phyloP scores from a whole-genome alignment of 2,888 invertebrate species.

The Osmoderma eremita region DNA sequence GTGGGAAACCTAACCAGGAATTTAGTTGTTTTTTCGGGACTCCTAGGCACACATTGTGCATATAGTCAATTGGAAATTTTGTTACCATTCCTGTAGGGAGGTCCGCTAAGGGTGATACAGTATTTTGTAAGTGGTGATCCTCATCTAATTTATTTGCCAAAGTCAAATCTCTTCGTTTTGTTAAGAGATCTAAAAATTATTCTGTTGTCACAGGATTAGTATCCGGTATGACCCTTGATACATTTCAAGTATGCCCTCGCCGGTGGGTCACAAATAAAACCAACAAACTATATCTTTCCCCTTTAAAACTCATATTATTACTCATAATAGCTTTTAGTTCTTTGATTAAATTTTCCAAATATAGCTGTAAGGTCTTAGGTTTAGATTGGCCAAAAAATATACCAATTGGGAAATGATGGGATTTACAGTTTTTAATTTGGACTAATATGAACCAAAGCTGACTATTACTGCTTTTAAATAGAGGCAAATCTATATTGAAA shows the following conservation, averaged over 20 bases:
- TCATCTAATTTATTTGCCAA: constrained; percentile 27
- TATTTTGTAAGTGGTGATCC: constrained; percentile 32
- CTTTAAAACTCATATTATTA: constrained; percentile 22
- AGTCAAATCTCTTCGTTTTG: constrained; percentile 31
- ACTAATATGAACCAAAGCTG: constrained; percentile 43
- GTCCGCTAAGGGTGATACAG: constrained; percentile 26
- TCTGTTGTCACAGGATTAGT: constrained; percentile 33
- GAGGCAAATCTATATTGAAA: constrained; percentile 45
- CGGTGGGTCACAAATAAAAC: constrained; percentile 36
- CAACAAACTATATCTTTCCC: constrained; percentile 1
- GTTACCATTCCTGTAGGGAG: constrained; percentile 29
- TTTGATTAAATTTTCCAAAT: constrained; percentile 45
- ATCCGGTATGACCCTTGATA: constrained; percentile 37
- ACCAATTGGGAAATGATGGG: constrained; percentile 42
- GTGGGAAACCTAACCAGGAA: constrained; percentile 28
- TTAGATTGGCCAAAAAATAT: constrained; percentile 46
- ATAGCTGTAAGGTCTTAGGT: constrained; percentile 42
- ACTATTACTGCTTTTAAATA: constrained; percentile 38
- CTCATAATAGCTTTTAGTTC: constrained; percentile 39
- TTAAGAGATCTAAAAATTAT: constrained; percentile 17
- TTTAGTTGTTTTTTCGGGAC: constrained; percentile 35
- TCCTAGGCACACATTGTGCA: constrained; percentile 41
- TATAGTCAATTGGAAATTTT: constrained; percentile 33
- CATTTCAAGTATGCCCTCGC: constrained; percentile 40
- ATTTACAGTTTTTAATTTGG: constrained; percentile 33